These are phyloP conservation scores for Dromiciops gliroides DNA, from an alignment of 2,113 vertebrate genomes.

Conservation along the genomic window DNA sequence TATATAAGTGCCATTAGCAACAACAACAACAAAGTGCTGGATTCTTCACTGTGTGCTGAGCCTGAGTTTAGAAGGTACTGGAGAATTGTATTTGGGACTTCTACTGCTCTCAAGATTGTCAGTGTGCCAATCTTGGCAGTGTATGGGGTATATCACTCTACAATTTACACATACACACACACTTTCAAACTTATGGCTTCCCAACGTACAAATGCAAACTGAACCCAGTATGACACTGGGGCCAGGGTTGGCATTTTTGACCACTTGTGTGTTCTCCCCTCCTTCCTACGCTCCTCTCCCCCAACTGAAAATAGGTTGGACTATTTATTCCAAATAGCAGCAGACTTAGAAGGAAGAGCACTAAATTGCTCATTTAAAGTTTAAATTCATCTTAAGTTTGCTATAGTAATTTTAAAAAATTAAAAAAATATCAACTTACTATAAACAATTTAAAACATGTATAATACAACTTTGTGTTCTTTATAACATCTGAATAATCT, in stretches of 20 bases:
- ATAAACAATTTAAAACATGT: slow-evolving; percentile 89
- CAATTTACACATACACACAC: neutral
- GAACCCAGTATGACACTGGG: slow-evolving; percentile 56
- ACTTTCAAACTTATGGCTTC: neutral
- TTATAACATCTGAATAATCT: slow-evolving; percentile 81
- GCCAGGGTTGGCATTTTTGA: slow-evolving; percentile 69
- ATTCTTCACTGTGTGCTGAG: neutral
- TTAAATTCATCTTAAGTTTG: slow-evolving; percentile 84
- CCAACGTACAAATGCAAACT: slow-evolving; percentile 13
- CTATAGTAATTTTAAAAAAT: slow-evolving; percentile 86
- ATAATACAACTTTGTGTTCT: slow-evolving; percentile 86
- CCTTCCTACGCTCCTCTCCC: neutral
- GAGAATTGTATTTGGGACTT: slow-evolving; percentile 18
- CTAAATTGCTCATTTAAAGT: slow-evolving; percentile 81
- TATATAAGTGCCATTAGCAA: neutral
- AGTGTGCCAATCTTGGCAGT: neutral
- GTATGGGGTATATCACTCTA: neutral
- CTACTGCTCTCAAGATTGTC: slow-evolving; percentile 21
- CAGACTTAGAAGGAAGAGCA: slow-evolving; percentile 83
- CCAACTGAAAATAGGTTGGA: slow-evolving; percentile 75
- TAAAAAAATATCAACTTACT: slow-evolving; percentile 90
- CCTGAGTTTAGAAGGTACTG: neutral
- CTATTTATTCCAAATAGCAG: slow-evolving; percentile 82
- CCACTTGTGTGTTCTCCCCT: slow-evolving; percentile 35
- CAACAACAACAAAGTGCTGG: neutral